Conservation (phyloP, 2,113 vertebrate genomes). For the Copsychus sechellarum region DNA sequence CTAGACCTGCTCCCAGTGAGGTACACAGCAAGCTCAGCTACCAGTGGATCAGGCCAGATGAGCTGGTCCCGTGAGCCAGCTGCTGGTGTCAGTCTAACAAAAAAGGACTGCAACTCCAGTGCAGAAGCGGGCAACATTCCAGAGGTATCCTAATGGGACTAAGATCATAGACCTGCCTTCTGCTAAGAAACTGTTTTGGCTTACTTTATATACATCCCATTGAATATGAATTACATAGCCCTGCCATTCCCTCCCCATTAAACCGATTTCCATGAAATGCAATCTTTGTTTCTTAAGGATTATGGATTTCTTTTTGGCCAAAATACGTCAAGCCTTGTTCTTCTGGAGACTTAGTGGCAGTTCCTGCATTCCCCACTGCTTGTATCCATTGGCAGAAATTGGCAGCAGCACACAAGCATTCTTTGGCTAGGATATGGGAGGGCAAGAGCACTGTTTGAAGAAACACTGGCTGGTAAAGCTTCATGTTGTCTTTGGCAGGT, state of each 20-base stretch:
- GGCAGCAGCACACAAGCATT: background rate
- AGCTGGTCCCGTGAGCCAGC: background rate
- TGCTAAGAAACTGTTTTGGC: background rate
- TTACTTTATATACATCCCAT: background rate
- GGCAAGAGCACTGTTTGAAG: background rate
- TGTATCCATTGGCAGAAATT: background rate
- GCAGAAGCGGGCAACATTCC: background rate
- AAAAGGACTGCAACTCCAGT: background rate
- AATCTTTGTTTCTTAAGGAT: conserved; percentile 5
- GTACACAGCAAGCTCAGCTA: background rate
- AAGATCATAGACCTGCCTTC: background rate
- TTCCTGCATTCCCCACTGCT: background rate
- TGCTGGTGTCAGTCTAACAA: background rate
- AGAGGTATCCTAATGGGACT: background rate
- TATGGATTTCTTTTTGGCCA: background rate
- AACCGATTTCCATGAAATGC: background rate
- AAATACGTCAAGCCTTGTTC: background rate
- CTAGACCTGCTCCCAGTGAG: background rate
- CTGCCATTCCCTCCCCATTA: background rate
- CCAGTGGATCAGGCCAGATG: background rate
- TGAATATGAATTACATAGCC: background rate
- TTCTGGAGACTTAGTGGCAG: background rate
- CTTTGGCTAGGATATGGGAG: background rate
- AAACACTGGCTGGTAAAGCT: background rate
- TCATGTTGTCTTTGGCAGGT: conserved; percentile 9